Evolutionary conservation across 1,140 invertebrate genomes (phyloP).

Genomic region (Drosophila pectinifera): DNA sequence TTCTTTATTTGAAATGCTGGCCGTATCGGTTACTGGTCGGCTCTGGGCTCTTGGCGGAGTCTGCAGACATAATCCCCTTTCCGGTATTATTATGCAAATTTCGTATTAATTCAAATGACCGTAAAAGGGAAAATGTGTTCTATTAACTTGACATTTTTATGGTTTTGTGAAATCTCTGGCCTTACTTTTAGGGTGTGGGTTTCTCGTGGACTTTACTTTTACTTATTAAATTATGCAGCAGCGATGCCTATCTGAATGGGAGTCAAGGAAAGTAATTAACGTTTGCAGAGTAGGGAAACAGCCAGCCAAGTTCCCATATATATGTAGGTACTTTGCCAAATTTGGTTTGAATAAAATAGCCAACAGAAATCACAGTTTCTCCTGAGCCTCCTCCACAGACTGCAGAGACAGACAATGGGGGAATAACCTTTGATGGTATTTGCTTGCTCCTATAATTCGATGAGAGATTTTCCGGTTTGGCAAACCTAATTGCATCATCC

Average conservation of each 20-base stretch:
- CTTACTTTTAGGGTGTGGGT: conserved; percentile 46
- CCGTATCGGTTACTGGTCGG: conserved; percentile 47
- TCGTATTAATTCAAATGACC: conserved; percentile 72
- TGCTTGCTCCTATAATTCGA: neutral
- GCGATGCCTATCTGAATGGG: conserved; percentile 31
- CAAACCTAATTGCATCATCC: conserved; percentile 46
- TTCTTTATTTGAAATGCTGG: conserved; percentile 68
- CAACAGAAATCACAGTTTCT: too few relatives aligned
- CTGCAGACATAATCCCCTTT: conserved; percentile 41
- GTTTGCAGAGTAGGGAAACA: neutral
- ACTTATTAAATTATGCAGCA: conserved; percentile 48
- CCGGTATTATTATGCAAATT: conserved; percentile 79
- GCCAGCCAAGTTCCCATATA: too few relatives aligned
- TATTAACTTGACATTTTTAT: conserved; percentile 73
- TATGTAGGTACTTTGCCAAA: neutral
- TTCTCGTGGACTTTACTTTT: conserved; percentile 48
- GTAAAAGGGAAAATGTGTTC: conserved; percentile 64
- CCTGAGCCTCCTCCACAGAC: too few relatives aligned
- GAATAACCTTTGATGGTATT: neutral
- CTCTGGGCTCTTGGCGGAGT: conserved; percentile 10
- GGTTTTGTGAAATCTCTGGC: conserved; percentile 73
- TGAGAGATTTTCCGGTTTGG: conserved; percentile 10
- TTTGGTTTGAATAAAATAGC: neutral
- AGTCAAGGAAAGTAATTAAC: conserved; percentile 35
- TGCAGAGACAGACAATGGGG: neutral